phyloP scores from a whole-genome alignment of 37 sponge, comb jelly and placozoan genomes.

The Mnemiopsis leidyi region DNA sequence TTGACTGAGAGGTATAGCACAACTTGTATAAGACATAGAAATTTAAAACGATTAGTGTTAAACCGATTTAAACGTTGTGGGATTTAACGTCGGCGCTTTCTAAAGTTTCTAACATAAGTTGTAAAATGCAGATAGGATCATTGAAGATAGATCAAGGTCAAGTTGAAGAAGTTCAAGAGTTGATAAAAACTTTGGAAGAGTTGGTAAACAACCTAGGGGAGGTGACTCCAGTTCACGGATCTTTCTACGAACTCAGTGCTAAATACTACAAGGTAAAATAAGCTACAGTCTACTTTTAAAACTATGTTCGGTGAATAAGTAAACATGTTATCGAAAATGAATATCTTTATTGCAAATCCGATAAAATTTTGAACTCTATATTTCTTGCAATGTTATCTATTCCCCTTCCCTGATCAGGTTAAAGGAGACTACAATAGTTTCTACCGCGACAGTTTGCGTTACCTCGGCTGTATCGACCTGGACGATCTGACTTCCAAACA shows the following conservation, averaged over 20 bases:
- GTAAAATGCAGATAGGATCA: constrained; percentile 6
- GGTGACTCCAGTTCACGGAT: constrained; percentile 77
- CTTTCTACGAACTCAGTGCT: constrained; percentile 78
- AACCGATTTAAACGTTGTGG: too few relatives aligned
- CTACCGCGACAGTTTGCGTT: constrained; percentile 80
- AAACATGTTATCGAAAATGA: too few relatives aligned
- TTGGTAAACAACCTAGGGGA: constrained; percentile 72
- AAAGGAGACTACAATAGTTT: constrained; percentile 73
- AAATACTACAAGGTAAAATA: constrained; percentile 79
- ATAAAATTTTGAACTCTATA: too few relatives aligned
- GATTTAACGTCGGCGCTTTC: too few relatives aligned
- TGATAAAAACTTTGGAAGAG: constrained; percentile 69
- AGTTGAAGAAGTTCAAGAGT: constrained; percentile 60
- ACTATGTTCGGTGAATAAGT: too few relatives aligned
- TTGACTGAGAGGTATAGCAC: too few relatives aligned
- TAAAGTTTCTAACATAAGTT: too few relatives aligned
- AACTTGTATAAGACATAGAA: too few relatives aligned
- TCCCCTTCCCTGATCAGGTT: constrained; percentile 25
- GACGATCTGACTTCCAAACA: constrained; percentile 62
- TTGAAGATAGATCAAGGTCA: constrained; percentile 30
- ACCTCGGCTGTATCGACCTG: constrained; percentile 86
- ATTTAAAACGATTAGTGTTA: too few relatives aligned
- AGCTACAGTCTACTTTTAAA: too few relatives aligned
- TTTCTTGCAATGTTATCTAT: too few relatives aligned
- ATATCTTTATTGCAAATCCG: too few relatives aligned